phyloP scores from a whole-genome alignment of 2,797 vertebrate species.

The Mastacembelus armatus region DNA sequence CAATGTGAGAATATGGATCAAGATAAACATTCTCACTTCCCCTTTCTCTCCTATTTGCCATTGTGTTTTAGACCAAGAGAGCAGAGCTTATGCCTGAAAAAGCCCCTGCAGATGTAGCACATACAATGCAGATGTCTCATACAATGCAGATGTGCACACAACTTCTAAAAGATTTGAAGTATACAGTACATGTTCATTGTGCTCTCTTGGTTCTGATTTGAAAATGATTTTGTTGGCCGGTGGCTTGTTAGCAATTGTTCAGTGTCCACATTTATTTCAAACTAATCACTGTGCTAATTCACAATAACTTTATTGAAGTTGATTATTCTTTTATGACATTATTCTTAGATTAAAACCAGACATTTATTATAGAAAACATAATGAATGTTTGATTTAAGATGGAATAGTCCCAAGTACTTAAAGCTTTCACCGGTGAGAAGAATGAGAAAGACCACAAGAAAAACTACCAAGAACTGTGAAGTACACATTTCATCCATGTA shows the following conservation, averaged over 20 bases:
- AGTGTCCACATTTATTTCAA: neutral
- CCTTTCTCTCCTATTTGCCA: constrained; percentile 39
- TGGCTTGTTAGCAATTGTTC: neutral
- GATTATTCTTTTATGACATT: neutral
- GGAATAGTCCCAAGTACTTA: neutral
- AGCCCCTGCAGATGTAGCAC: constrained; percentile 1
- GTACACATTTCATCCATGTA: neutral
- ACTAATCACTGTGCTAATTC: neutral
- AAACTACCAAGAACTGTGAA: neutral
- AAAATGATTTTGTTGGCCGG: neutral
- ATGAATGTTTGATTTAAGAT: neutral
- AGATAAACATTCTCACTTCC: constrained; percentile 77
- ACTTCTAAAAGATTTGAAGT: neutral
- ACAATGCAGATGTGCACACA: neutral
- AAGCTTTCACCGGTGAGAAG: neutral
- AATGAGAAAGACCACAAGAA: neutral
- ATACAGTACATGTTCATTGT: neutral
- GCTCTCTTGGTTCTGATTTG: neutral
- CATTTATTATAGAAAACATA: neutral
- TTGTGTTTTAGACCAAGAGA: constrained; percentile 23
- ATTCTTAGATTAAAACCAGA: neutral
- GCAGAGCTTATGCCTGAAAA: constrained; percentile 22
- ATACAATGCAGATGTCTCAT: neutral
- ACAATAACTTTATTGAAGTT: too few species aligned
- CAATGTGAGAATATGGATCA: constrained; percentile 83